These are phyloP conservation scores for Thryonomys swinderianus DNA, from an alignment of 2,113 vertebrate genomes.

Conservation along the genomic window DNA sequence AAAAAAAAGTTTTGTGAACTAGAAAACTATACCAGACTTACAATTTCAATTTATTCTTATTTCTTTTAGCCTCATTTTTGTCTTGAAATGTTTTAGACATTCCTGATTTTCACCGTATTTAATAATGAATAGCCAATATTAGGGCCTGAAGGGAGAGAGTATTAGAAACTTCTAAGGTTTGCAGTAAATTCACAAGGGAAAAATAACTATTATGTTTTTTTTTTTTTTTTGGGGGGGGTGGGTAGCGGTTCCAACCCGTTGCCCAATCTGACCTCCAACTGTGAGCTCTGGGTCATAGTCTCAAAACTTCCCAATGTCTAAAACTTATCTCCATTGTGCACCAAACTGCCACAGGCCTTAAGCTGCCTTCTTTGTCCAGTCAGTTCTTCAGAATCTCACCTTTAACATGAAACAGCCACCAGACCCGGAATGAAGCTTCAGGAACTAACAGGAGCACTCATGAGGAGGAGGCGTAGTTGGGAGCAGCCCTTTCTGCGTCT, in stretches of 20 bases:
- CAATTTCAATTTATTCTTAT: not conserved
- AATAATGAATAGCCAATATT: not conserved
- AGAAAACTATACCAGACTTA: not conserved
- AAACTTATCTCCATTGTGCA: not conserved
- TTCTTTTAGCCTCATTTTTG: not conserved
- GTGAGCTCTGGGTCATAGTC: not conserved
- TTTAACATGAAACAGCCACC: not conserved
- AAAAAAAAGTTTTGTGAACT: not conserved
- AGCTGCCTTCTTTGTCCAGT: too few relatives aligned
- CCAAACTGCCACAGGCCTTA: constrained; percentile 14
- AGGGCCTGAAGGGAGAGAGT: not conserved
- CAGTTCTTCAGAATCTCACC: not conserved
- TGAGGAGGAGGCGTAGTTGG: not conserved
- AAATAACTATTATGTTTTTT: not conserved
- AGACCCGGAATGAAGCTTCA: not conserved
- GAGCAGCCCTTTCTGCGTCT: not conserved
- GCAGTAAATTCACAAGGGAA: not conserved
- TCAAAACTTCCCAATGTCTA: not conserved
- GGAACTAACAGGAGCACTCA: not conserved
- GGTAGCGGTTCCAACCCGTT: not conserved
- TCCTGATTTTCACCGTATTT: not conserved
- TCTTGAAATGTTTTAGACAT: not conserved
- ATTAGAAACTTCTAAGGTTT: not conserved
- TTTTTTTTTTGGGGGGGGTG: not conserved
- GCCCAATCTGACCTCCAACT: not conserved